These are phyloP conservation scores for Lepus townsendii DNA, from an alignment of 2,797 vertebrate genomes.

Conservation along the genomic window DNA sequence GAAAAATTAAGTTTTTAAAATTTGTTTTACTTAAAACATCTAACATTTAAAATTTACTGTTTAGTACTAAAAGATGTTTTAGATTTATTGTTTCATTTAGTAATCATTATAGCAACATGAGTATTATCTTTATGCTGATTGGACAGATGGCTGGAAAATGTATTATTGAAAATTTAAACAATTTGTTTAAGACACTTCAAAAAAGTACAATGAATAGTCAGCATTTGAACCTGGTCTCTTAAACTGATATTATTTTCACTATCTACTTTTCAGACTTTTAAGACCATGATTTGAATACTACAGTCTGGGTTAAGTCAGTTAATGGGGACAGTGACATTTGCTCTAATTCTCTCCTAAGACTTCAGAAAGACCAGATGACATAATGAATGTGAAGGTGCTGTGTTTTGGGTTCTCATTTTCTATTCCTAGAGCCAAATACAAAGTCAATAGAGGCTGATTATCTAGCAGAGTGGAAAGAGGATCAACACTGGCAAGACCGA, in stretches of 20 bases:
- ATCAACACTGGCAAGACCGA: not conserved
- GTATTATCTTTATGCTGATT: not conserved
- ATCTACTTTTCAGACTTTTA: not conserved
- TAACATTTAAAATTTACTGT: not conserved
- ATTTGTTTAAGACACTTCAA: not conserved
- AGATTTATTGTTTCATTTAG: not conserved
- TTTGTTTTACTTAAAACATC: not conserved
- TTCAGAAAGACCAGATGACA: conserved; percentile 22
- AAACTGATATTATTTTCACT: not conserved
- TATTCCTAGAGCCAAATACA: not conserved
- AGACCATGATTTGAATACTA: not conserved
- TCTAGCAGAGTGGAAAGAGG: not conserved
- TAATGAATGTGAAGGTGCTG: not conserved
- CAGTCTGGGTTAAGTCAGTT: not conserved
- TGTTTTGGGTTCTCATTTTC: not conserved
- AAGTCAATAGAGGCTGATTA: not conserved
- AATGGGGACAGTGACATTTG: not conserved
- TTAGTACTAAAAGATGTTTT: not conserved
- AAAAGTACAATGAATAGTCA: not conserved
- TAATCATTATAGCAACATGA: not conserved
- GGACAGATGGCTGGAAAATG: not conserved
- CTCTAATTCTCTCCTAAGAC: not conserved
- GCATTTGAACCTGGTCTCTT: not conserved
- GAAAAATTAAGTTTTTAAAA: not conserved
- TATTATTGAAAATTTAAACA: conserved; percentile 12